phyloP scores from a whole-genome alignment of 2,113 vertebrate genomes.

The Megaceryle maxima region DNA sequence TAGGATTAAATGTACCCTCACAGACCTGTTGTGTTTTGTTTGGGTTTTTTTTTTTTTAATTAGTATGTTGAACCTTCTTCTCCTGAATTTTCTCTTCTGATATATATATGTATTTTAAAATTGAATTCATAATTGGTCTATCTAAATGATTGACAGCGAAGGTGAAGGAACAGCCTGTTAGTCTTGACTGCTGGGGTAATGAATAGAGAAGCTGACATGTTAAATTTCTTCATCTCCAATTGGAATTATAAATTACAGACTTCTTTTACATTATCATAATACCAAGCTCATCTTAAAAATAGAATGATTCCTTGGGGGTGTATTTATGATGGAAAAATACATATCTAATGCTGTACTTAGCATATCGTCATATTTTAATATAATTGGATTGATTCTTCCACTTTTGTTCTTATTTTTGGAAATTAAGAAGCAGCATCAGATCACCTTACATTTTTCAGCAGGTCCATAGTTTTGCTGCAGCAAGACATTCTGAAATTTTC shows the following conservation, averaged over 20 bases:
- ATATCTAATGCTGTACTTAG: slow-evolving; percentile 26
- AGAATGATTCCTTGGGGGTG: slow-evolving; percentile 40
- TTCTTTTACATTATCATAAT: slow-evolving; percentile 43
- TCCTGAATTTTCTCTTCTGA: background rate
- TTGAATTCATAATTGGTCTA: slow-evolving; percentile 12
- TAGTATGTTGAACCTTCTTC: background rate
- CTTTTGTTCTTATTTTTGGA: slow-evolving; percentile 28
- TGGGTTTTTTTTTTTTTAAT: background rate
- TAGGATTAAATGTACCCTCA: background rate
- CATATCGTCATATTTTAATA: slow-evolving; percentile 24
- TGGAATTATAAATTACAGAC: slow-evolving; percentile 59
- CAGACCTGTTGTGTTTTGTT: background rate
- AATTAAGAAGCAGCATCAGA: background rate
- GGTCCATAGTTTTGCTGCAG: background rate
- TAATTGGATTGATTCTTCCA: slow-evolving; percentile 7
- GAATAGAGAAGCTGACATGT: slow-evolving; percentile 56
- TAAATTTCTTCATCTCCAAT: slow-evolving; percentile 45
- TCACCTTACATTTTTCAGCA: background rate
- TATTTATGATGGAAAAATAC: slow-evolving; percentile 43
- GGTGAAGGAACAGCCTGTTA: slow-evolving; percentile 54
- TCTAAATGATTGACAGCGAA: slow-evolving; percentile 29
- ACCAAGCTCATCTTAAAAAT: slow-evolving; percentile 34
- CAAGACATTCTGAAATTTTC: background rate
- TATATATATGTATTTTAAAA: background rate
- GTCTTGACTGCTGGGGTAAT: slow-evolving; percentile 12